Evolutionary conservation across 1,140 invertebrate genomes (phyloP).

Genomic region (Meloidogyne hapla): DNA sequence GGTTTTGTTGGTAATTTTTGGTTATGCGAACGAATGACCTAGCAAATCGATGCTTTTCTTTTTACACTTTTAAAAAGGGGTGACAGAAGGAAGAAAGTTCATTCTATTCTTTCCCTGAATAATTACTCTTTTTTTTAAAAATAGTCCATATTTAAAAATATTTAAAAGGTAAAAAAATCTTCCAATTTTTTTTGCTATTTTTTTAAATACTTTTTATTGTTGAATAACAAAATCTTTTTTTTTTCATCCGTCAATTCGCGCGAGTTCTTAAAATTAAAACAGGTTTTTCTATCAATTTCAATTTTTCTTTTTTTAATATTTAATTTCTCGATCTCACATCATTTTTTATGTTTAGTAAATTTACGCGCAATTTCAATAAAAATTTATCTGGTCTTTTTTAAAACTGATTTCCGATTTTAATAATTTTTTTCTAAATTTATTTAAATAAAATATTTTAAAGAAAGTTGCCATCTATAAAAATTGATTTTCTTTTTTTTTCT

Average conservation of each 20-base stretch:
- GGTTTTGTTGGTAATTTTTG: neutral
- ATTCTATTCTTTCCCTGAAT: neutral
- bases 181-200: neutral
- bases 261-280: too few species aligned
- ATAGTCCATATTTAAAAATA: neutral
- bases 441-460: neutral
- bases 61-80: neutral
- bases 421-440: neutral
- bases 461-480: neutral
- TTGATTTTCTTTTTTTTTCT: too few species aligned
- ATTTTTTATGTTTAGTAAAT: neutral
- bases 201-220: neutral
- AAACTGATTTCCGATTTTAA: neutral
- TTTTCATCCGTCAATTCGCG: neutral
- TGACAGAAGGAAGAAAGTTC: neutral
- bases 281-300: too few species aligned
- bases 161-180: neutral
- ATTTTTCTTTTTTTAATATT: too few species aligned
- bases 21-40: neutral
- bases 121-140: neutral
- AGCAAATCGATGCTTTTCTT: neutral
- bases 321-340: neutral
- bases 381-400: neutral
- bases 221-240: neutral
- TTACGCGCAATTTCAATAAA: neutral